These are phyloP conservation scores for Rynchops niger DNA, from an alignment of 2,113 vertebrate genomes.

Conservation along the genomic window DNA sequence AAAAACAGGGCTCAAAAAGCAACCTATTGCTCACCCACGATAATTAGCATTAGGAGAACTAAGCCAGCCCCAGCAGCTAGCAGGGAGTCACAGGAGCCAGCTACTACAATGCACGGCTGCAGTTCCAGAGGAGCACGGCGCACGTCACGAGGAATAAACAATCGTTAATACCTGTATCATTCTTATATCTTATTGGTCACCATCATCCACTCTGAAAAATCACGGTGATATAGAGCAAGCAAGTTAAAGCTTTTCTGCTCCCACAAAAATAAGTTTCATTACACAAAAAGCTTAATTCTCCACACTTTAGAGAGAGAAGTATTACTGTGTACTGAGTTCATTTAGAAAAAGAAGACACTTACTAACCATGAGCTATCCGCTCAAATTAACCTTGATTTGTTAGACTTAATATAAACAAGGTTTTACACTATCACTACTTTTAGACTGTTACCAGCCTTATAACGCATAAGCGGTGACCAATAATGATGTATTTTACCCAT, in stretches of 20 bases:
- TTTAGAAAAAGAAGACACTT: not conserved
- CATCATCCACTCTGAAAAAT: not conserved
- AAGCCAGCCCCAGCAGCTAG: not conserved
- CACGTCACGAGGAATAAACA: not conserved
- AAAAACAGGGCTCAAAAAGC: not conserved
- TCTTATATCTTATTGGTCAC: not conserved
- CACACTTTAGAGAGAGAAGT: not conserved
- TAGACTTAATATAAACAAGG: not conserved
- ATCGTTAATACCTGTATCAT: not conserved
- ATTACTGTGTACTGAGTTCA: not conserved
- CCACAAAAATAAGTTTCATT: not conserved
- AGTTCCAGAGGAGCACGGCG: rapidly evolving
- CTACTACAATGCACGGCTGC: not conserved
- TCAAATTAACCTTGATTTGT: not conserved
- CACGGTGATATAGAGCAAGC: not conserved
- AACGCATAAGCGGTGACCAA: not conserved
- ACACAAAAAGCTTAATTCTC: not conserved
- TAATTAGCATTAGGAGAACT: not conserved
- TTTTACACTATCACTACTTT: not conserved
- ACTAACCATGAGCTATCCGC: not conserved
- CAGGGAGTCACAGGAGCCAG: not conserved
- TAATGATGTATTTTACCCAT: not conserved
- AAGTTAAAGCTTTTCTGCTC: not conserved
- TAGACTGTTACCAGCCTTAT: not conserved
- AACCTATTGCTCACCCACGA: not conserved